Evolutionary conservation across 2,113 vertebrate genomes (phyloP).

Genomic region (Lamprotornis superbus): DNA sequence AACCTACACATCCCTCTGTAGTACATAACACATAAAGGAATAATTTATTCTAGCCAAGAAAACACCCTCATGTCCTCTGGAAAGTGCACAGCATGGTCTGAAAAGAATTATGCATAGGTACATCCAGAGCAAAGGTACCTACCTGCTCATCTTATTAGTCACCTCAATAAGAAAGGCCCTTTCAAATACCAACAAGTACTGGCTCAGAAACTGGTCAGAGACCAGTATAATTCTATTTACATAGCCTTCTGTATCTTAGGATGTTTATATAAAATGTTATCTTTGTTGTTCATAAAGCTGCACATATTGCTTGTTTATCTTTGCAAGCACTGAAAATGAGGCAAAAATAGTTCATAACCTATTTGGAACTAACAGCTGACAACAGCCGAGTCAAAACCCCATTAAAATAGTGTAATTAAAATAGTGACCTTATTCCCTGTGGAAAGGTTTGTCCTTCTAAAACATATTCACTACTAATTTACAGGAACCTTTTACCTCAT

Average conservation of each 20-base stretch:
- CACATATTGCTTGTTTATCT: neutral
- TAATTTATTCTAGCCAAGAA: neutral
- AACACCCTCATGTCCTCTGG: neutral
- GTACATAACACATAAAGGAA: neutral
- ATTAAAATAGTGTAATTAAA: conserved; percentile 10
- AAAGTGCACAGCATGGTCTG: neutral
- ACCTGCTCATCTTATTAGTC: neutral
- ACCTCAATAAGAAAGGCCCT: neutral
- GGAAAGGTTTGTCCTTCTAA: neutral
- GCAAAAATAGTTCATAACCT: neutral
- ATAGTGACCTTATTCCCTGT: neutral
- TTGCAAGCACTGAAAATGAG: neutral
- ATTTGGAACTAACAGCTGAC: neutral
- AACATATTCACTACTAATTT: neutral
- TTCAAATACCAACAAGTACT: neutral
- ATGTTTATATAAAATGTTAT: neutral
- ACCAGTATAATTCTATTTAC: neutral
- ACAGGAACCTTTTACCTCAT: neutral
- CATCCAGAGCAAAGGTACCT: neutral
- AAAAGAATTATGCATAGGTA: neutral
- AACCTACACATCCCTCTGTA: neutral
- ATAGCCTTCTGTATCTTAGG: neutral
- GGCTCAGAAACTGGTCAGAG: neutral
- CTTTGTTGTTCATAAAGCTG: neutral
- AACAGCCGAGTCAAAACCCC: neutral